Evolutionary conservation across 30 jellyfish, hydroid and myxozoan genomes (phyloP).

Genomic region (Calvadosia cruxmelitensis): DNA sequence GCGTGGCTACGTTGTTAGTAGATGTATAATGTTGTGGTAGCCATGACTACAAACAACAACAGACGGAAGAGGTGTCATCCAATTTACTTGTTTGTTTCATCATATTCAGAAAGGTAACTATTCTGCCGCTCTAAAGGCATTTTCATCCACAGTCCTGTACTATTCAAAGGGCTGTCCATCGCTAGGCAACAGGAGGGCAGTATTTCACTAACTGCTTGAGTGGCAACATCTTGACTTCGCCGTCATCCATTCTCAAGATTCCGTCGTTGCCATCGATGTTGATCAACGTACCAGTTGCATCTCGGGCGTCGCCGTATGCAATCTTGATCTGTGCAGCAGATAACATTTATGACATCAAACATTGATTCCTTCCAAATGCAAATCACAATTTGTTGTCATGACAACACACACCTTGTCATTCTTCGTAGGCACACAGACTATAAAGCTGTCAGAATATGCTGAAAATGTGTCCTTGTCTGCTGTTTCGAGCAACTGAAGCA

Average conservation of each 20-base stretch:
- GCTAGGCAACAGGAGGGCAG: too few species aligned
- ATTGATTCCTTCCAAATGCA: background rate
- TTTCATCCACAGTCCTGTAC: too few species aligned
- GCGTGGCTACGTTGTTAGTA: too few species aligned
- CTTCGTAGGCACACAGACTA: background rate
- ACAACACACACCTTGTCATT: background rate
- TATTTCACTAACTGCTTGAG: constrained; percentile 55
- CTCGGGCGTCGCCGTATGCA: constrained; percentile 57
- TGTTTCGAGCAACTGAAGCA: background rate
- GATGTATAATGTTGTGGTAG: too few species aligned
- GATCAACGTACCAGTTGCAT: constrained; percentile 56
- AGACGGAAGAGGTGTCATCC: too few species aligned
- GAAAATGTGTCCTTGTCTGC: background rate
- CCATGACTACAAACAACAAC: too few species aligned
- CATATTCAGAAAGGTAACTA: too few species aligned
- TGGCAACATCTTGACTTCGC: constrained; percentile 49
- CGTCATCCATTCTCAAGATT: constrained; percentile 49
- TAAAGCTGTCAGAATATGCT: background rate
- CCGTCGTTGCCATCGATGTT: constrained; percentile 93
- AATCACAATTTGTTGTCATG: too few species aligned
- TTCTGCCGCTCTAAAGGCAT: too few species aligned
- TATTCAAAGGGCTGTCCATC: too few species aligned
- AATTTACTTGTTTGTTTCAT: too few species aligned
- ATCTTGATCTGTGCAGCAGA: constrained; percentile 86
- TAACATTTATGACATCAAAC: background rate